Conservation (phyloP, 64 coral and sea anemone genomes). For the Astreopora myriophthalma region DNA sequence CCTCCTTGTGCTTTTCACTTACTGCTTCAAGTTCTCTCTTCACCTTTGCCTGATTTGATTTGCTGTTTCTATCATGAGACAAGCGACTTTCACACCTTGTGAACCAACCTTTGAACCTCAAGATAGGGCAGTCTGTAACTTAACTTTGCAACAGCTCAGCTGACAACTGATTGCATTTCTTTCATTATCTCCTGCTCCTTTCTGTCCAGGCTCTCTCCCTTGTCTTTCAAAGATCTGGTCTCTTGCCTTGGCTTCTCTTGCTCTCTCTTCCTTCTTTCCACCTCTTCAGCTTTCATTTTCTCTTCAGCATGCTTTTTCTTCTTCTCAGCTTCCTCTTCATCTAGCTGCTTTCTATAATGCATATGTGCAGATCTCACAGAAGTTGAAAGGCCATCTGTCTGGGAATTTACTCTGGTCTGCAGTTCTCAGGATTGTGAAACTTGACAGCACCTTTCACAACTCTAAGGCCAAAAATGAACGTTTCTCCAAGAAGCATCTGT, state of each 20-base stretch:
- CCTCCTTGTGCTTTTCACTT: conserved; percentile 47
- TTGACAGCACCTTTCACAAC: conserved; percentile 20
- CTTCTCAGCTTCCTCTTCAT: conserved; percentile 69
- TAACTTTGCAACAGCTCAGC: conserved; percentile 40
- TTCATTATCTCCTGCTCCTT: conserved; percentile 75
- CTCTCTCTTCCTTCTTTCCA: conserved; percentile 58
- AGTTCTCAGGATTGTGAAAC: background rate
- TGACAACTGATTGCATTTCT: background rate
- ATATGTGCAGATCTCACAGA: conserved; percentile 44
- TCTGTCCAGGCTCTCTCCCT: conserved; percentile 59
- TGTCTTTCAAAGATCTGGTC: conserved; percentile 65
- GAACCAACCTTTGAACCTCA: conserved; percentile 60
- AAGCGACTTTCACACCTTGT: conserved; percentile 42
- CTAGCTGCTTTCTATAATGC: conserved; percentile 22
- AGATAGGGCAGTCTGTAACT: background rate
- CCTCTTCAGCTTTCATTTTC: conserved; percentile 61
- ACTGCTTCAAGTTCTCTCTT: too few relatives aligned
- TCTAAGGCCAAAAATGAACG: background rate
- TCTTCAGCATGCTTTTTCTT: conserved; percentile 51
- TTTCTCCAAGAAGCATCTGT: conserved; percentile 1
- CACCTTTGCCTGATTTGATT: too few relatives aligned
- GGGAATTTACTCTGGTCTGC: conserved; percentile 29
- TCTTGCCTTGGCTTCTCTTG: conserved; percentile 60
- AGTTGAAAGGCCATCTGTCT: background rate
- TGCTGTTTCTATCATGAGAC: conserved; percentile 61